Base-by-base conservation (phyloP, 2,113 vertebrate genomes). In the Gymnorhina tibicen region DNA sequence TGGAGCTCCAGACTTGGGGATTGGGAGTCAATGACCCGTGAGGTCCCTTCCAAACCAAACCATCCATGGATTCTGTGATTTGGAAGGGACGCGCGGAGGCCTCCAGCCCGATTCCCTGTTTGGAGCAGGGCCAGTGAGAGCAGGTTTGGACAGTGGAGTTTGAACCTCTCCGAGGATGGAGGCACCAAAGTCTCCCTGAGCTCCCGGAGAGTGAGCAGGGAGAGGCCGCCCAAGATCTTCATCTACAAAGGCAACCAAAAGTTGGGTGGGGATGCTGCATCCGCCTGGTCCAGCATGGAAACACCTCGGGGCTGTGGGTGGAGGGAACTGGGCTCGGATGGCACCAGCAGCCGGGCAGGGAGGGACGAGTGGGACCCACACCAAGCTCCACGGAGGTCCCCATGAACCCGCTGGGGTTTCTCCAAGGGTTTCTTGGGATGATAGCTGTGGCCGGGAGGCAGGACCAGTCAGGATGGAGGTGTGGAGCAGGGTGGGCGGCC, bases 361-460 rank as follows among this genome's bases (percentile, higher is more conserved):
- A 49, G 74, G 47, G 47, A 28, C 15, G 7, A 9, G 28, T 4
- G 41, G 28, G 33, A 44, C 33, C 15, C 20, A 8, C 24, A 11
- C 19, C 22, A 11, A 55, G 6, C 11, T 30, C 73, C 70, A 37
- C 0, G 0, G n/a, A 1, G 2, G 11, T 39, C 30, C 19, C 67
- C 15, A 6, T 3, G 7, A 41, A 3, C 16, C 39, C 46, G 3
- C 42, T 4, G 35, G 26, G 18, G 18, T 16, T 63, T 22, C 80
- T 67, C 63, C 4, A 2, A 16, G 58, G 27, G 11, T 44, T 88
- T 39, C 52, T 50, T 9, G 7, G 17, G 15, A 5, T 27, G 62
- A 7, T 6, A 12, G 35, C 35, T 8, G 37, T 6, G 26, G 26
- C 28, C 39, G 74, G 37, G 49, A 60, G 27, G 42, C n/a, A 58